Evolutionary conservation across 1,140 invertebrate species (phyloP), one percentile per base, ranked within the genome.

Genomic region (Aphis craccivora): DNA sequence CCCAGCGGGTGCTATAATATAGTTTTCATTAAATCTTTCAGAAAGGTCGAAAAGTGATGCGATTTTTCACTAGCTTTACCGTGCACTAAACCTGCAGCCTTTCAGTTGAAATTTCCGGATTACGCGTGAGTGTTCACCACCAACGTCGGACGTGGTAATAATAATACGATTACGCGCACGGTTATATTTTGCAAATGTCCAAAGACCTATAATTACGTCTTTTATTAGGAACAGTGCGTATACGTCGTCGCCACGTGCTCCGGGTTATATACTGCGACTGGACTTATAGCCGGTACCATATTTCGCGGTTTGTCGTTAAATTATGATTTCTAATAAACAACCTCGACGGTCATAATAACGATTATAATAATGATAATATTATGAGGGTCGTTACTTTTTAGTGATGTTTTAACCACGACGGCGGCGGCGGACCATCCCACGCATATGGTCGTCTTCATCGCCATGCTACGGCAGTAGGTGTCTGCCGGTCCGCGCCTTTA

Each of bases 151-250:
- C 11, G 43, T 87, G 7, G 30, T 45, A 87, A 48, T 48, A 35
- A 45, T 88, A 48, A 88, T 88, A 2, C 18, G n/a, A 76, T 76
- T 76, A 76, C 25, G 43, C 23, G 23, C 55, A 23, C 55, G 53
- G 89, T 90, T 14, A 55, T 90, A 90, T 67, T 90, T 90, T 67
- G 89, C 89, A 76, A 90, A 90, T 60, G 89, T 90, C 76, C 55
- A 30, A 89, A n/a, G 35, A n/a, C 20, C 35, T 53, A 86, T 53
- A 86, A 53, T 53, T 53, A 43, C 14, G n/a, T n/a, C 14, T 8
- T 7, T 7, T 35, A 22, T n/a, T n/a, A n/a, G 60, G 60, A 76
- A 76, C 60, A n/a, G 60, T 18, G 30, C 60, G 14, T 18, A 18
- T n/a, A n/a, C n/a, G 60, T 76, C n/a, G 60, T n/a, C n/a, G 30